Base-by-base conservation (phyloP, 2,113 vertebrate genomes). In the Octodon degus region DNA sequence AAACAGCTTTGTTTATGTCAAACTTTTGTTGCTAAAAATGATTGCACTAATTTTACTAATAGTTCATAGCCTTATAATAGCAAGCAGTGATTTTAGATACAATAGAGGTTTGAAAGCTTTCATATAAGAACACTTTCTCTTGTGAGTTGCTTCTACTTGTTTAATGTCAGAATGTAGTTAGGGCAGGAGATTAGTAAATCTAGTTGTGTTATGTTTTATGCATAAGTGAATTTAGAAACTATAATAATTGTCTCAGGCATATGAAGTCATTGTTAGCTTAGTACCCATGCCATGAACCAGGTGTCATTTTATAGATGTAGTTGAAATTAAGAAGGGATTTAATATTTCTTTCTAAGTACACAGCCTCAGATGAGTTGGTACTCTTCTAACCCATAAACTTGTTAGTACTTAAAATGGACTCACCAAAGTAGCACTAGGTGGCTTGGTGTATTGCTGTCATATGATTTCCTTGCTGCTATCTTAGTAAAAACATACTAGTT, bases 21-120 rank as follows among this genome's bases (percentile, higher is more conserved):
- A 82, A 79, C n/a, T 90, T 53, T 86, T 94, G 19, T 94, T 85
- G 40, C 47, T 79, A 13, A 82, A 72, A 97, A 22, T 62, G 89
- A 2, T 95, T 62, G 47, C 76, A 40, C n/a, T 72, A 34, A 92
- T 77, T 55, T 60, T 96, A 10, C 53, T 85, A 68, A 40, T 90
- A 58, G 14, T 16, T 34, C 30, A 63, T 24, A 83, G 17, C 27
- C 32, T 93, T 63, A 22, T 17, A 60, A 22, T 60, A 84, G 76
- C 47, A 90, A 80, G 25, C 7, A 53, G 27, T 65, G 82, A n/a
- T 86, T 7, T 0, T 55, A 72, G 70, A 85, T 67, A 50, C 11
- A 43, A 11, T 14, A 92, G 90, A 67, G 6, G 14, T 74, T 91
- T 95, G 58, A 50, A 93, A 62, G 16, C 3, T 86, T 87, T 83